Evolutionary conservation across 2,113 vertebrate species (phyloP).

Genomic region (Brachyhypopomus gauderio): DNA sequence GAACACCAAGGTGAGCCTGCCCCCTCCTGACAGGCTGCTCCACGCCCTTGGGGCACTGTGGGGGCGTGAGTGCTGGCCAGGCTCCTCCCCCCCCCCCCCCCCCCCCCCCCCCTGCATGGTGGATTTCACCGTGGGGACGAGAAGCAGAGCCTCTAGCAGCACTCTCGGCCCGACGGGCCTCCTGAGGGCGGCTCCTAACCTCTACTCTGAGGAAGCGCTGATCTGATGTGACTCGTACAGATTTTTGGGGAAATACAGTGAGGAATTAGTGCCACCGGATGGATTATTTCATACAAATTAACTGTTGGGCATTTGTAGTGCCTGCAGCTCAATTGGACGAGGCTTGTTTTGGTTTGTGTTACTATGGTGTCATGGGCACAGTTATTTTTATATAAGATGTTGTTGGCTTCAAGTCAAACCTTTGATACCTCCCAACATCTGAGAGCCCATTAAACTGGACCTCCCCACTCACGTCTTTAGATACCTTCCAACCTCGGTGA

Average conservation of each 20-base stretch:
- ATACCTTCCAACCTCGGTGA: slow-evolving; percentile 4
- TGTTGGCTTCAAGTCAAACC: neutral
- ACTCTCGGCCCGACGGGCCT: slow-evolving; percentile 8
- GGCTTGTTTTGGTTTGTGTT: neutral
- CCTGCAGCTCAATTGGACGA: neutral
- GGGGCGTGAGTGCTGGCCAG: slow-evolving; percentile 18
- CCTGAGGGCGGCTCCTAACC: slow-evolving; percentile 60
- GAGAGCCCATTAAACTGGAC: neutral
- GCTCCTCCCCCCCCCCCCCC: neutral
- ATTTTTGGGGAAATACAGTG: neutral
- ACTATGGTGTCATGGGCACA: slow-evolving; percentile 1
- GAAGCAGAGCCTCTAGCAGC: neutral
- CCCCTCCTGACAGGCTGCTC: slow-evolving; percentile 48
- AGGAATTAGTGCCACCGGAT: too few relatives aligned
- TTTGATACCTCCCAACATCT: slow-evolving; percentile 8
- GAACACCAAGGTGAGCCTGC: slow-evolving; percentile 98
- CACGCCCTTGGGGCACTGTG: neutral
- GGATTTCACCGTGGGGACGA: neutral
- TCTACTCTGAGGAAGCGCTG: slow-evolving; percentile 87
- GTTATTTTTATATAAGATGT: slow-evolving; percentile 9
- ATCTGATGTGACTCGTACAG: slow-evolving; percentile 27
- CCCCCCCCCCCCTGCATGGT: neutral
- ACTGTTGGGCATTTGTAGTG: neutral
- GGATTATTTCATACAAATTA: neutral
- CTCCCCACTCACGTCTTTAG: too few relatives aligned